These are phyloP conservation scores for Drosophila bunnanda DNA, from an alignment of 2,888 invertebrate genomes.

Conservation along the genomic window DNA sequence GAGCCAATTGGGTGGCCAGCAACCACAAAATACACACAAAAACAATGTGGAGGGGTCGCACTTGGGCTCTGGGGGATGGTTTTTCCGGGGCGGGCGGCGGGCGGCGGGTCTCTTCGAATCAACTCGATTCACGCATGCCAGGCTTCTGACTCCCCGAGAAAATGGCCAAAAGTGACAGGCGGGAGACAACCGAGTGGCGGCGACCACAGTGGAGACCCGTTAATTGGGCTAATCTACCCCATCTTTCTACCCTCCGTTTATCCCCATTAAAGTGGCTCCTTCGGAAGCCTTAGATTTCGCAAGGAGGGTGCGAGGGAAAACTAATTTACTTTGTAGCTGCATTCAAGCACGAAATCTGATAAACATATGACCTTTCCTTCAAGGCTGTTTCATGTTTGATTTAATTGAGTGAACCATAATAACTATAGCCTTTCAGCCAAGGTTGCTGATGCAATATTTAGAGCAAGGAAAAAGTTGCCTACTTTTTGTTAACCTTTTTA, in stretches of 20 bases:
- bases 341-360: conserved; percentile 30
- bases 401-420: not conserved
- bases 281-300: conserved; percentile 4
- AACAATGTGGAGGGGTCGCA: conserved; percentile 23
- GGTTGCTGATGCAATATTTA: conserved; percentile 1
- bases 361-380: conserved; percentile 14
- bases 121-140: conserved; percentile 45
- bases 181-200: conserved; percentile 17
- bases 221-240: conserved; percentile 27
- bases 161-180: conserved; percentile 39
- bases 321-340: conserved; percentile 19
- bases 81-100: not conserved
- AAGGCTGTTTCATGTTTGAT: conserved; percentile 1
- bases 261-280: conserved; percentile 8
- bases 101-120: conserved; percentile 5
- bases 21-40: conserved; percentile 64
- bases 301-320: not conserved
- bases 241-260: not conserved
- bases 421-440: conserved; percentile 2
- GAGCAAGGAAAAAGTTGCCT: not conserved
- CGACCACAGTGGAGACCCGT: conserved; percentile 30
- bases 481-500: not conserved
- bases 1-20: conserved; percentile 70
- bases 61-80: conserved; percentile 8
- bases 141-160: conserved; percentile 26